Base-by-base conservation (phyloP, 2,888 invertebrate genomes). In the Cybosia mesomella region DNA sequence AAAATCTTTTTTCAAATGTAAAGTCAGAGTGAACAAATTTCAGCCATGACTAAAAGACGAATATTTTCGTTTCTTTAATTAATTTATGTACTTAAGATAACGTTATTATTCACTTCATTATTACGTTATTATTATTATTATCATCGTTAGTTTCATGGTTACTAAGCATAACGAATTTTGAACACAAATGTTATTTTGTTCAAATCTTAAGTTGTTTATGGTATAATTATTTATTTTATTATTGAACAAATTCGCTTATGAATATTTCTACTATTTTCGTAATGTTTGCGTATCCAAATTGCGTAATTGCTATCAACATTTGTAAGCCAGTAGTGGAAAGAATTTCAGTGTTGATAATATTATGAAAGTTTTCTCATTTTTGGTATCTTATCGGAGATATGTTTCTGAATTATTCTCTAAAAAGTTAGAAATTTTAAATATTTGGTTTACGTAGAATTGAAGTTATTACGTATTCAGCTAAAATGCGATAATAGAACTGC, bases 1-100 rank as follows among this genome's bases (percentile, higher is more conserved):
- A 36, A 59, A 21, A 4, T 64, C 39, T 64, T 53, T 57, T 55
- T 57, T 39, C 36, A 55, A 28, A 61, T 61, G 32, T 58, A 39
- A 18, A 21, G 22, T 61, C 22, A 34, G 58, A 43, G 32, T 15
- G 43, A 49, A 32, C 58, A 58, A 58, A 39, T n/a, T 57, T 57
- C 58, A 32, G 59, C 21, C 21, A 24, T 54, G 13, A n/a, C 49
- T 49, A 49, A 49, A 49, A 8, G 18, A 49, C 8, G 49, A 49
- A 49, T 2, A n/a, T 49, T n/a, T 49, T 59, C 24, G 10, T 15
- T 59, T 39, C 18, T 59, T 21, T n/a, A 58, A 36, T 15, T 58
- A 58, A n/a, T 58, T 59, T 22, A 18, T 59, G 18, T 10, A 59
- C 15, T 59, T 59, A 9, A 49, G 49, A 49, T 49, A n/a, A 49